Evolutionary conservation across 1,140 invertebrate genomes (phyloP), one percentile per base, ranked within the genome.

Genomic region (Penaeus chinensis): DNA sequence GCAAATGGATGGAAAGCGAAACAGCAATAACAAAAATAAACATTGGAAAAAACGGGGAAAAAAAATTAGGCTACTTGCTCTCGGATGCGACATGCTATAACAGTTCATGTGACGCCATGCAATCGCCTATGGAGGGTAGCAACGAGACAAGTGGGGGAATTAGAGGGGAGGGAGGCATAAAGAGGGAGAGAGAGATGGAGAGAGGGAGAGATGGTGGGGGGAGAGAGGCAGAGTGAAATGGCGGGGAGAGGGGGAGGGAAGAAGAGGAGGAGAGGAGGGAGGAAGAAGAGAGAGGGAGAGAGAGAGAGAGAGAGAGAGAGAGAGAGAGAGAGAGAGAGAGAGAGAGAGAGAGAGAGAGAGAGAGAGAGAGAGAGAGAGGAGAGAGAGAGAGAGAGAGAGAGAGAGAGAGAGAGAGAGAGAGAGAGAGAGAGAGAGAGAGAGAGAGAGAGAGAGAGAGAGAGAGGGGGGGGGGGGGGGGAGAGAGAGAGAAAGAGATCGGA

Each of bases 401-500:
- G 63, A 63, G 11, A 82, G 16, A 42, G 62, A 66, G 24, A 82
- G 62, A 82, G n/a, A 66, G 81, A 66, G 3, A 82, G 32, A 82
- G 7, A 66, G 32, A 42, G 22, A 69, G 63, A 42, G 22, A 66
- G 62, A 82, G 19, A 82, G 61, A 82, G 60, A 62, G 20, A 63
- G 27, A 80, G 8, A 81, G 79, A 81, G 24, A 81, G 79, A 82
- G 7, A 82, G 27, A 66, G 22, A 69, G 63, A 61, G n/a, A 82
- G 27, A 69, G 24, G 65, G 62, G 32, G 62, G 65, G 62, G 62
- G 60, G 24, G 60, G 10, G 24, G 79, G 19, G 19, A 81, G 60
- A 81, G 10, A 81, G 60, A 81, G 60, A 62, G 47, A 82, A 18
- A 27, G 37, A 42, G 37, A 42, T 42, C 37, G 37, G 37, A 42